Evolutionary conservation across 2,888 invertebrate genomes (phyloP).

Genomic region (Mythimna ferrago): DNA sequence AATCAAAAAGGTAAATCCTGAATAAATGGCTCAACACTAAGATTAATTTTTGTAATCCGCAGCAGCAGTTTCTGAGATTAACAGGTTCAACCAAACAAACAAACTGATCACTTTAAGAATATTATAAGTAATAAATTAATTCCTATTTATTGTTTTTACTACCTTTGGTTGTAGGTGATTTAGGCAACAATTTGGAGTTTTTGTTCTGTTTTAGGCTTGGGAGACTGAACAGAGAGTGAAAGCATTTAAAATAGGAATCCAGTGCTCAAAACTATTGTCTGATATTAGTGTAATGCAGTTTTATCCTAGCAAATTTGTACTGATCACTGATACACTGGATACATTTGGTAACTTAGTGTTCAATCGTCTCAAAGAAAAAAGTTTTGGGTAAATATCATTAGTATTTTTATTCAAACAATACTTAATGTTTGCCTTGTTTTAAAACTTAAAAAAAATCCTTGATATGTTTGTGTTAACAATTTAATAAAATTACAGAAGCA

Average conservation of each 20-base stretch:
- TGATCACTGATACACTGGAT: slow-evolving; percentile 98
- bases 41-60: too few relatives aligned
- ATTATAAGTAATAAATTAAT: too few relatives aligned
- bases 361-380: slow-evolving; percentile 94
- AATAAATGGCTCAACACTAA: too few relatives aligned
- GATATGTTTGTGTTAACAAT: not conserved
- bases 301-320: slow-evolving; percentile 99
- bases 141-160: too few relatives aligned
- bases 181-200: too few relatives aligned
- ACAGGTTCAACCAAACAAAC: too few relatives aligned
- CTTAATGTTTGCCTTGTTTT: not conserved
- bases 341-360: slow-evolving; percentile 98
- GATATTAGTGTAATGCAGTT: slow-evolving; percentile 97
- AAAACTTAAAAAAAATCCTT: not conserved
- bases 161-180: too few relatives aligned
- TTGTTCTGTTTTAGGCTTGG: slow-evolving; percentile 93
- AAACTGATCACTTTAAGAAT: too few relatives aligned
- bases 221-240: slow-evolving; percentile 98
- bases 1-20: slow-evolving; percentile 91
- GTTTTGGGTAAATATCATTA: slow-evolving; percentile 79
- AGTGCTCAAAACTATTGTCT: slow-evolving; percentile 98
- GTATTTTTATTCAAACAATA: too few relatives aligned
- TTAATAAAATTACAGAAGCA: slow-evolving; percentile 61
- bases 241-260: slow-evolving; percentile 98
- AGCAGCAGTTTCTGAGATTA: too few relatives aligned